Base-by-base conservation (phyloP, 2,113 vertebrate genomes). In the Channa argus region DNA sequence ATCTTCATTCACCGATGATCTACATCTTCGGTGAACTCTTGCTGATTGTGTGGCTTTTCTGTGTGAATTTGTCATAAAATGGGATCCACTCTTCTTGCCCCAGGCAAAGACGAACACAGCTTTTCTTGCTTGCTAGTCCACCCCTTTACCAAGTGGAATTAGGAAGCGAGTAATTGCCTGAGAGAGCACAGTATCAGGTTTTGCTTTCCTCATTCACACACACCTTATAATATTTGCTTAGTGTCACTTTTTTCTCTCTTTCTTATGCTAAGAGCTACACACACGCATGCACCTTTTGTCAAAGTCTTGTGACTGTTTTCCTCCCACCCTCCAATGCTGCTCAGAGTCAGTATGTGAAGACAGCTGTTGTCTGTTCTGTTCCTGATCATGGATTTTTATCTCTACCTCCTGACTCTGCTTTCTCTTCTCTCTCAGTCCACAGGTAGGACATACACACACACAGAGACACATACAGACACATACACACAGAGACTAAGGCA, bases 301-400 rank as follows among this genome's bases (percentile, higher is more conserved):
- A 13, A 8, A 51, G 54, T 54, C 13, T 54, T 9, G 44, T 5
- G 34, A 83, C 15, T 13, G 2, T 55, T 69, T 76, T 59, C 76
- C 62, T 75, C 79, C 77, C 82, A 58, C 74, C 63, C 9, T 79
- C 63, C 63, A 56, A 69, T 15, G 63, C 63, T 52, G 52, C 24
- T 74, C 62, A 43, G 66, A 59, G 66, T 80, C 71, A 51, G 75
- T 24, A 64, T 76, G 85, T 89, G 75, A 86, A 79, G 55, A 51
- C 52, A 50, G 49, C 50, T 50, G 60, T 44, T 67, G 34, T 68
- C 49, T 43, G 44, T 62, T 66, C 74, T 80, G 71, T 69, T 69
- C 60, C 71, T 79, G 77, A 86, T 80, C 83, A 94, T 94, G 94
- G 84, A 65, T 67, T 74, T 84, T 68, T 49, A 77, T 52, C 85